A percentile compares a stretch with the other conserved stretches of the same genome.
phyloP scores from a whole-genome alignment of 2,888 invertebrate genomes.

The Ormyrus rosae region DNA sequence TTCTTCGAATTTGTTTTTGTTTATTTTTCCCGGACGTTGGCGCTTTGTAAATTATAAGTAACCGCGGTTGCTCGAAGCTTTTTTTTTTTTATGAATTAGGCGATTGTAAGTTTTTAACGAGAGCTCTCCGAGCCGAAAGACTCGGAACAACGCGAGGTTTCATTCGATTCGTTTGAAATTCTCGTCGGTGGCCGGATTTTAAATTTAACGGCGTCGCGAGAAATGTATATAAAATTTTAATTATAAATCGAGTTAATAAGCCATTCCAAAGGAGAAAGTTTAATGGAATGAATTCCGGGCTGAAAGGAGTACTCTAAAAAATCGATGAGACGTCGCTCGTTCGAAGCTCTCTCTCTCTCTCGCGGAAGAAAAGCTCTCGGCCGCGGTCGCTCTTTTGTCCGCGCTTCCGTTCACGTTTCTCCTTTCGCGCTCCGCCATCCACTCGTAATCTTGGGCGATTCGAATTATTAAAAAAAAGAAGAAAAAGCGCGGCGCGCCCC shows the following conservation, averaged over 20 bases:
- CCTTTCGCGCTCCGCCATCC: background rate
- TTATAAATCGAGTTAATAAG: background rate
- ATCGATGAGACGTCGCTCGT: background rate
- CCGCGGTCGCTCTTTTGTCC: background rate
- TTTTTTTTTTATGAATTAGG: too few species aligned
- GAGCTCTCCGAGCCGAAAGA: too few species aligned
- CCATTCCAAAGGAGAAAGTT: background rate
- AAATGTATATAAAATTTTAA: too few species aligned
- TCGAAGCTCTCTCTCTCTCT: background rate
- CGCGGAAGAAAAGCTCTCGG: background rate
- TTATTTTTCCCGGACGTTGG: too few species aligned
- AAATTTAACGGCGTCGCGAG: too few species aligned
- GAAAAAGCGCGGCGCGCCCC: background rate
- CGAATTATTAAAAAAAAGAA: slow-evolving; percentile 6
- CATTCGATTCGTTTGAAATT: too few species aligned
- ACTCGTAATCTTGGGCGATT: slow-evolving; percentile 12
- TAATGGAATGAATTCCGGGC: slow-evolving; percentile 16
- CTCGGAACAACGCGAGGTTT: too few species aligned
- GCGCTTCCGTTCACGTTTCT: background rate
- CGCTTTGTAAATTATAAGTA: too few species aligned
- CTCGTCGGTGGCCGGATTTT: too few species aligned
- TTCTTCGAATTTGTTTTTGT: too few species aligned
- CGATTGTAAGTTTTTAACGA: too few species aligned
- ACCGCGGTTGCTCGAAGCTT: too few species aligned
- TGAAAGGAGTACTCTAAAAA: slow-evolving; percentile 24